phyloP scores from a whole-genome alignment of 1,140 invertebrate species.

The Ceratoteleas bidentatus region DNA sequence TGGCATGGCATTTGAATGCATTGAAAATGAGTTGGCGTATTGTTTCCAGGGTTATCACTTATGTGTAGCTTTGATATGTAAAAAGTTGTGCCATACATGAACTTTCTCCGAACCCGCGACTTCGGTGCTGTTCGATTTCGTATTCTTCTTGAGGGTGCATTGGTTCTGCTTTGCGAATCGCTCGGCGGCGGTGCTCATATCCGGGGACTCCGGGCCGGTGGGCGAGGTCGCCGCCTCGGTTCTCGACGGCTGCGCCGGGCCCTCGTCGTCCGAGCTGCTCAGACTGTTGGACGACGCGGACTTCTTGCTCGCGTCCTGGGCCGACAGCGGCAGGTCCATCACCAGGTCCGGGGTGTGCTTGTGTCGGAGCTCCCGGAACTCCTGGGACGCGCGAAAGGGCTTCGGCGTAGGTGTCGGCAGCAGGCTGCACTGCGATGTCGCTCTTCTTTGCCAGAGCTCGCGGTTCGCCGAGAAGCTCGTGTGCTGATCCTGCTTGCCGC shows the following conservation, averaged over 20 bases:
- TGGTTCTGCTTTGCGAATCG: slow-evolving; percentile 90
- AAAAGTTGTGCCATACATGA: slow-evolving; percentile 5
- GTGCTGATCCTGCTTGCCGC: slow-evolving; percentile 53
- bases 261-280: slow-evolving; percentile 78
- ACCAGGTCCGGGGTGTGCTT: slow-evolving; percentile 94
- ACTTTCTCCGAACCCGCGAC: slow-evolving; percentile 42
- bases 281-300: slow-evolving; percentile 78
- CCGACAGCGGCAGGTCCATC: slow-evolving; percentile 88
- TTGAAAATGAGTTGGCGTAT: too few species aligned
- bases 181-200: slow-evolving; percentile 88
- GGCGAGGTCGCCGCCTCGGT: slow-evolving; percentile 71
- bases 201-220: slow-evolving; percentile 83
- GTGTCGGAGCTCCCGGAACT: slow-evolving; percentile 82
- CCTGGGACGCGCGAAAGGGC: slow-evolving; percentile 73
- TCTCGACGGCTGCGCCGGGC: slow-evolving; percentile 48
- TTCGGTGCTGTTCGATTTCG: slow-evolving; percentile 76
- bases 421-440: slow-evolving; percentile 82
- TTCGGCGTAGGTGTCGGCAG: slow-evolving; percentile 72
- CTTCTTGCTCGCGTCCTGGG: slow-evolving; percentile 80
- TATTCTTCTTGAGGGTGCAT: slow-evolving; percentile 90
- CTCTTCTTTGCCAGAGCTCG: slow-evolving; percentile 84
- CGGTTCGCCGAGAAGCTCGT: slow-evolving; percentile 81
- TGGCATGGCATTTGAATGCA: too few species aligned
- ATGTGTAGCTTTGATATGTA: background rate
- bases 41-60: too few species aligned